phyloP scores from a whole-genome alignment of 2,113 vertebrate species.

The Mustela lutreola region DNA sequence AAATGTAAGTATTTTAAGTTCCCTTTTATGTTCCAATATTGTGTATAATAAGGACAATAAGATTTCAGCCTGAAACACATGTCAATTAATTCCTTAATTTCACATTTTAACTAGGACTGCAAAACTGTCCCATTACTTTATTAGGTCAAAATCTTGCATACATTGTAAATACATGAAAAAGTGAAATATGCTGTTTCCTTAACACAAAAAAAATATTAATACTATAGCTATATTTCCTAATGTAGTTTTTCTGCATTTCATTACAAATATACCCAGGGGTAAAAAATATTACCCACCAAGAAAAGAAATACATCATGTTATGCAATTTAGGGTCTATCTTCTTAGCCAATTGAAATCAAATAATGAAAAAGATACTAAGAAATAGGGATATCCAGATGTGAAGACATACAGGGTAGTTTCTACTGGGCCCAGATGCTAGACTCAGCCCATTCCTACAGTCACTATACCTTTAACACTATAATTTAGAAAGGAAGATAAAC shows the following conservation, averaged over 20 bases:
- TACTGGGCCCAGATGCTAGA: background rate
- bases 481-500: background rate
- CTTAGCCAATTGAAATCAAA: background rate
- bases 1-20: conserved; percentile 27
- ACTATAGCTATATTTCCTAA: background rate
- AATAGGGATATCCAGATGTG: background rate
- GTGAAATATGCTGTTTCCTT: background rate
- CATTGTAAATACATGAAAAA: background rate
- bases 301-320: background rate
- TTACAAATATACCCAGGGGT: background rate
- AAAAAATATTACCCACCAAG: background rate
- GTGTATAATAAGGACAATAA: background rate
- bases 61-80: background rate
- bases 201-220: background rate
- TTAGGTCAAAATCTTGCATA: background rate
- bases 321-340: background rate
- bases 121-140: background rate
- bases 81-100: conserved; percentile 20
- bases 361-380: background rate
- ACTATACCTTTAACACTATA: background rate
- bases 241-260: background rate
- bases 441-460: background rate
- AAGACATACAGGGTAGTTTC: background rate
- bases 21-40: background rate
- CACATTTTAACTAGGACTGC: background rate